phyloP scores from a whole-genome alignment of 2,113 vertebrate genomes.

The Pseudopipra pipra region DNA sequence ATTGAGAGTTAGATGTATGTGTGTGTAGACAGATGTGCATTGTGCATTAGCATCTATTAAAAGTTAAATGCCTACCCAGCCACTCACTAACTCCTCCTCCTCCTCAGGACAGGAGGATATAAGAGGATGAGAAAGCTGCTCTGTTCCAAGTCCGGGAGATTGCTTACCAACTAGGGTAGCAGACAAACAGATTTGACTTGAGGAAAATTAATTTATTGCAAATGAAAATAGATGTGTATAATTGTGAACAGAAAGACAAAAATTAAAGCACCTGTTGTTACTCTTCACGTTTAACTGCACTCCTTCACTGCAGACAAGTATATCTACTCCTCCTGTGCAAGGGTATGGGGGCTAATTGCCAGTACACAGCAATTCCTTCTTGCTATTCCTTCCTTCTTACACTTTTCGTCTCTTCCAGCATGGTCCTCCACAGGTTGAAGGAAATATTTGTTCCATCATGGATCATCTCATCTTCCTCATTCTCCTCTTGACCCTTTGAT shows the following conservation, averaged over 20 bases:
- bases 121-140: not conserved
- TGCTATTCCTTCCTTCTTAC: not conserved
- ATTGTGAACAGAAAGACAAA: not conserved
- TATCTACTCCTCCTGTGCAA: not conserved
- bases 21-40: not conserved
- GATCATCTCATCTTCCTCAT: not conserved
- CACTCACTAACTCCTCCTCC: not conserved
- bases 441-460: not conserved
- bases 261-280: not conserved
- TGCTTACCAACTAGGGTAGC: not conserved
- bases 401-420: not conserved
- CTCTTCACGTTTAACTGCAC: not conserved
- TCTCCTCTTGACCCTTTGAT: not conserved
- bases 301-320: not conserved
- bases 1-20: not conserved
- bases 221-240: not conserved
- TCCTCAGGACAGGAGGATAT: not conserved
- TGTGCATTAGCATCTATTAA: not conserved
- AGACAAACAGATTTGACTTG: not conserved
- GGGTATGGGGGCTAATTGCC: accelerated
- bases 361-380: not conserved
- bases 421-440: not conserved
- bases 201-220: not conserved
- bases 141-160: not conserved
- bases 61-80: not conserved